phyloP scores from a whole-genome alignment of 1,140 invertebrate genomes.

The Pseudoatta argentina region DNA sequence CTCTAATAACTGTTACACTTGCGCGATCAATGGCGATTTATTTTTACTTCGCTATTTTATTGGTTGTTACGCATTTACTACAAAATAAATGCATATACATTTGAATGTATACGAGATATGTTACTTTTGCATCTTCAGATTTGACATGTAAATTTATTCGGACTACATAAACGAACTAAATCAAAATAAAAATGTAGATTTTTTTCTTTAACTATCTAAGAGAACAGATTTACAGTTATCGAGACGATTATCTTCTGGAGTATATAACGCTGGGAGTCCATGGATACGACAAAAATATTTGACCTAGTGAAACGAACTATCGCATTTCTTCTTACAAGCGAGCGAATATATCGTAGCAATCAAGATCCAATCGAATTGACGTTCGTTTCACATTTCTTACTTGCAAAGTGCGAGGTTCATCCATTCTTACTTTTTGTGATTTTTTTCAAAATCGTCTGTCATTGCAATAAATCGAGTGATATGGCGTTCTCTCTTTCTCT shows the following conservation, averaged over 20 bases:
- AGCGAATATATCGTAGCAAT: conserved; percentile 28
- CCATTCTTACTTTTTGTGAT: conserved; percentile 1
- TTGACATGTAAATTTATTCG: neutral
- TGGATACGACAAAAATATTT: conserved; percentile 27
- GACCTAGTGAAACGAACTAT: conserved; percentile 6
- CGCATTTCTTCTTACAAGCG: conserved; percentile 7
- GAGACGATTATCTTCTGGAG: conserved; percentile 7
- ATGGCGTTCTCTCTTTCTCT: neutral
- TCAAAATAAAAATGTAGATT: neutral
- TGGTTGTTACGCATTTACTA: neutral
- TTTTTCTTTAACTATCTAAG: neutral
- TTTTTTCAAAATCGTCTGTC: conserved; percentile 23
- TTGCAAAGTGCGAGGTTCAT: conserved; percentile 40
- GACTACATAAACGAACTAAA: neutral
- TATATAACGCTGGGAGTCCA: neutral
- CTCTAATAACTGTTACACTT: conserved; percentile 28
- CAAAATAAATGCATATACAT: neutral
- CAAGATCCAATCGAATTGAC: conserved; percentile 30
- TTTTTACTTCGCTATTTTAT: conserved; percentile 16
- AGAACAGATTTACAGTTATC: neutral
- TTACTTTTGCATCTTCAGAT: neutral
- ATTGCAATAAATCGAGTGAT: neutral
- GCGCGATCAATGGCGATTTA: conserved; percentile 20
- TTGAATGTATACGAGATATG: neutral
- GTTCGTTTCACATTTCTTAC: conserved; percentile 29